These are phyloP conservation scores for Athripsodes cinereus DNA, from an alignment of 2,888 invertebrate species.

Conservation along the genomic window DNA sequence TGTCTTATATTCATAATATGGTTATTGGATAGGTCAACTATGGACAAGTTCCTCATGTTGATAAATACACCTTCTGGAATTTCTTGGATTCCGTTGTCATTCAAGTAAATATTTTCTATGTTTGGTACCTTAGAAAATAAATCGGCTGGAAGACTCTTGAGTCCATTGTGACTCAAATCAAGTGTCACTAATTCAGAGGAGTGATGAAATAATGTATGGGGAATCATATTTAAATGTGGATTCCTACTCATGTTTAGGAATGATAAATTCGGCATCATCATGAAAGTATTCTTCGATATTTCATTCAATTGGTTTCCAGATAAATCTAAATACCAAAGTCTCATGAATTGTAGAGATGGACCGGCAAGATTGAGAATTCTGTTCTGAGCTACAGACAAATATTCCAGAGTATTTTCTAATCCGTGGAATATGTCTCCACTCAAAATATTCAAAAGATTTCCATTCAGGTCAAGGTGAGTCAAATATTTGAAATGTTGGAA, in stretches of 20 bases:
- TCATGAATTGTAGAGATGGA: slow-evolving; percentile 56
- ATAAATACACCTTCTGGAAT: slow-evolving; percentile 72
- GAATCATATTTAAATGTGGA: slow-evolving; percentile 57
- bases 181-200: slow-evolving; percentile 61
- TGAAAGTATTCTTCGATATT: slow-evolving; percentile 61
- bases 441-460: slow-evolving; percentile 68
- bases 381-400: slow-evolving; percentile 69
- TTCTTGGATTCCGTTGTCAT: slow-evolving; percentile 69
- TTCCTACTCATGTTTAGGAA: slow-evolving; percentile 74
- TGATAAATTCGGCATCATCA: slow-evolving; percentile 58
- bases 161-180: slow-evolving; percentile 68
- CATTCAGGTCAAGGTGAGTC: slow-evolving; percentile 67
- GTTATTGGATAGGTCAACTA: slow-evolving; percentile 74
- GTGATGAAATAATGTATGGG: slow-evolving; percentile 63
- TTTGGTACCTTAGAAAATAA: slow-evolving; percentile 61
- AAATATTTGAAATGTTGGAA: slow-evolving; percentile 74
- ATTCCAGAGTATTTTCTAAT: slow-evolving; percentile 64
- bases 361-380: slow-evolving; percentile 62
- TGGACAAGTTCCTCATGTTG: slow-evolving; percentile 66
- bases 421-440: slow-evolving; percentile 71
- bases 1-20: slow-evolving; percentile 68
- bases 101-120: slow-evolving; percentile 62
- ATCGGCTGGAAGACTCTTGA: slow-evolving; percentile 68
- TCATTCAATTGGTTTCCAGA: slow-evolving; percentile 74
- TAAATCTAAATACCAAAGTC: slow-evolving; percentile 65